Evolutionary conservation across 2,888 invertebrate species (phyloP), one percentile per base, ranked within the genome.

Genomic region (Tenthredo notha): DNA sequence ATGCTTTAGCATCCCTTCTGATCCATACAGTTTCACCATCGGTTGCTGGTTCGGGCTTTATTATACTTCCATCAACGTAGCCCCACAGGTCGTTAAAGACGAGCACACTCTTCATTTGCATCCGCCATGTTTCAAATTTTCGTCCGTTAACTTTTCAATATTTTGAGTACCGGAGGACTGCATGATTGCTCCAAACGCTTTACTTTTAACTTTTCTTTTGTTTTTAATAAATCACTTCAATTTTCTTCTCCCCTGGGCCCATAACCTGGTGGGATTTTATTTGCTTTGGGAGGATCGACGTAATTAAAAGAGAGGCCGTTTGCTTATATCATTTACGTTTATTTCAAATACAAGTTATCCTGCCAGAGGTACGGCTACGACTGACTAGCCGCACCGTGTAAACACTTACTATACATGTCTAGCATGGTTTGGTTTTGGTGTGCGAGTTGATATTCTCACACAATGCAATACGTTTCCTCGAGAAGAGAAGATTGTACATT

Each of bases 1-100:
- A 58, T 33, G 86, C 85, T 67, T 86, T 86, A 50, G 82, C 83
- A 75, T 85, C 67, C 1, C 61, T 77, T 18, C 33, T 82, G 5
- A n/a, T 58, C 84, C 84, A 85, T 10, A 6, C 40, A 43, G 77
- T 29, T 43, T 61, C 47, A n/a, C 25, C 18, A 15, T 4, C 37
- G 15, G 61, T 67, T 1, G 67, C 50, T 33, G 72, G 37, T n/a
- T 40, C 40, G 10, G 65, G 65, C 33, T 15, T 50, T n/a, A n/a
- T 40, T 0, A 84, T 70, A 15, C 37, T 15, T 21, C 78, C 78
- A 29, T n/a, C 37, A 1, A 47, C 47, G 29, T 85, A 77, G 1
- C 77, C 40, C 85, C 85, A 85, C 5, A 85, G 33, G 12, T 84
- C 77, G 50, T 84, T 77, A 33, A 29, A 84, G 0, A 75, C 15